Conservation (phyloP, 2,888 invertebrate genomes). For the Halictus quadricinctus region DNA sequence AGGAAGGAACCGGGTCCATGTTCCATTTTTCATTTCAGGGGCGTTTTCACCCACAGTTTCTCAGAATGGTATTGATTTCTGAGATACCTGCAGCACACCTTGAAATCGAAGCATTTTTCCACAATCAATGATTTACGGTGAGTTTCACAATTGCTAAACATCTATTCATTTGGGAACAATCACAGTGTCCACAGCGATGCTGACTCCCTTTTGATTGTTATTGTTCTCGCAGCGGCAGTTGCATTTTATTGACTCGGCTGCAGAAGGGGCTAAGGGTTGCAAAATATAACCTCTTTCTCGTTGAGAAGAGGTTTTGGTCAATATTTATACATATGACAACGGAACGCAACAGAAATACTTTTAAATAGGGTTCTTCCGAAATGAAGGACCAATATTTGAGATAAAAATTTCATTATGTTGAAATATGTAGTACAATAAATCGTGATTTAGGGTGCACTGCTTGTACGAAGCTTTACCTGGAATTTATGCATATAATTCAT, state of each 20-base stretch:
- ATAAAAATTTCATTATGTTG: background rate
- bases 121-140: background rate
- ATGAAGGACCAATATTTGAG: background rate
- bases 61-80: constrained; percentile 9
- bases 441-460: background rate
- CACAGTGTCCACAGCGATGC: background rate
- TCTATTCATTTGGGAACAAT: background rate
- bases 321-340: background rate
- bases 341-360: background rate
- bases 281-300: constrained; percentile 2
- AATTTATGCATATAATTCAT: background rate
- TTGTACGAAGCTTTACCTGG: background rate
- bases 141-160: background rate
- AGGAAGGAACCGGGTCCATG: constrained; percentile 26
- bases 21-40: constrained; percentile 31
- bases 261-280: background rate
- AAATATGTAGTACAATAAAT: background rate
- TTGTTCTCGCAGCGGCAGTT: background rate
- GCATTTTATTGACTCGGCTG: background rate
- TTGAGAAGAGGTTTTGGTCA: background rate
- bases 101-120: background rate
- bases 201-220: background rate
- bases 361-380: background rate
- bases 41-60: constrained; percentile 16
- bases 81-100: background rate